Percentiles rank a stretch among this genome's conserved stretches.
Conservation (phyloP, 2,113 vertebrate species). For the Gobio gobio region DNA sequence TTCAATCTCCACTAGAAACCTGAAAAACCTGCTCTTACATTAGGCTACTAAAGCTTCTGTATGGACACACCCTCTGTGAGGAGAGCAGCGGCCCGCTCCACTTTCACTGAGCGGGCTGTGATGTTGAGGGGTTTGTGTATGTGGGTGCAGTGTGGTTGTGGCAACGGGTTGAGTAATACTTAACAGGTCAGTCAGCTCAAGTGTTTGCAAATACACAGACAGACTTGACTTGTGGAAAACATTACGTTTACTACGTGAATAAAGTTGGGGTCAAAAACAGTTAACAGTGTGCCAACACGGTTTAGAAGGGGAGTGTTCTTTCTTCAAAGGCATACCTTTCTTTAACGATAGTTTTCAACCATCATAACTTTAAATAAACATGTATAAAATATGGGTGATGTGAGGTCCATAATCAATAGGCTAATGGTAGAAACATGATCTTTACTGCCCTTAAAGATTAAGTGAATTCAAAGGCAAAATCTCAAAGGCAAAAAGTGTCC, state of each 20-base stretch:
- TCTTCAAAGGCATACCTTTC: background rate
- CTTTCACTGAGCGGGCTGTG: background rate
- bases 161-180: slow-evolving; percentile 12
- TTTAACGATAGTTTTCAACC: background rate
- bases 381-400: background rate
- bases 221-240: background rate
- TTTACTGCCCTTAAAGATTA: background rate
- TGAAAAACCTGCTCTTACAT: slow-evolving; percentile 64
- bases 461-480: no score
- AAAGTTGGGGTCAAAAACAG: background rate
- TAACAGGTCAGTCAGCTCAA: background rate
- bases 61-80: slow-evolving; percentile 65
- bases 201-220: slow-evolving; percentile 1
- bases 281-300: background rate
- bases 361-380: background rate
- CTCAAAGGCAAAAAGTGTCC: no score
- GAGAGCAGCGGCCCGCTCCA: background rate
- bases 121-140: background rate
- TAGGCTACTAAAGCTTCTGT: background rate
- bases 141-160: background rate
- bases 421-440: background rate
- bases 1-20: slow-evolving; percentile 52
- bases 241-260: background rate
- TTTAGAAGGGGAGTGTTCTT: background rate
- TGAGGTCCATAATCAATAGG: background rate